Evolutionary conservation across 2,797 vertebrate species (phyloP).

Genomic region (Lithobates pipiens): DNA sequence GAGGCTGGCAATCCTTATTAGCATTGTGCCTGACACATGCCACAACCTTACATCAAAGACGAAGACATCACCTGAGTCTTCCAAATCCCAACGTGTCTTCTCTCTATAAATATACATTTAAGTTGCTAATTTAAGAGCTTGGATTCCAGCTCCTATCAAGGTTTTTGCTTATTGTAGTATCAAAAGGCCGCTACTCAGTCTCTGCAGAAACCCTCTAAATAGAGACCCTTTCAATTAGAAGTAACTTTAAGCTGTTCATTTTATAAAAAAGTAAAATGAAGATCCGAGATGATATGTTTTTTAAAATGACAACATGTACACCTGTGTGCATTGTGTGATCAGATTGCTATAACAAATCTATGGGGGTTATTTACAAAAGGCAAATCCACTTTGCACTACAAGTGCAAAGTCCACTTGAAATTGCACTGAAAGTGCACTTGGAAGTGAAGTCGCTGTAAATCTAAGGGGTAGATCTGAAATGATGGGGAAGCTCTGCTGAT

Average conservation of each 20-base stretch:
- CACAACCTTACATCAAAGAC: slow-evolving; percentile 45
- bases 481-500: no score
- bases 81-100: slow-evolving; percentile 56
- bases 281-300: not conserved
- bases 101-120: slow-evolving; percentile 24
- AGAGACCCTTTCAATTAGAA: no score
- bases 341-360: not conserved
- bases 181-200: no score
- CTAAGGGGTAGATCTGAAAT: no score
- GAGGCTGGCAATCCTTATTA: slow-evolving; percentile 49
- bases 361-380: no score
- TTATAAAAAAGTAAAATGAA: not conserved
- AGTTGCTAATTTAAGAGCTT: slow-evolving; percentile 12
- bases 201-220: no score
- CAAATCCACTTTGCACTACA: no score
- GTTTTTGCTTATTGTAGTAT: not conserved
- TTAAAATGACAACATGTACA: not conserved
- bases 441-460: no score
- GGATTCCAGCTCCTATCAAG: not conserved
- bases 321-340: no score
- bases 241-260: no score
- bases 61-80: slow-evolving; percentile 32
- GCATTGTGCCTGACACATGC: slow-evolving; percentile 54
- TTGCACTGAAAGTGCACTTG: no score
- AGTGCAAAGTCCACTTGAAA: no score